phyloP scores from a whole-genome alignment of 2,888 invertebrate species.

The Sphecodes monilicornis region DNA sequence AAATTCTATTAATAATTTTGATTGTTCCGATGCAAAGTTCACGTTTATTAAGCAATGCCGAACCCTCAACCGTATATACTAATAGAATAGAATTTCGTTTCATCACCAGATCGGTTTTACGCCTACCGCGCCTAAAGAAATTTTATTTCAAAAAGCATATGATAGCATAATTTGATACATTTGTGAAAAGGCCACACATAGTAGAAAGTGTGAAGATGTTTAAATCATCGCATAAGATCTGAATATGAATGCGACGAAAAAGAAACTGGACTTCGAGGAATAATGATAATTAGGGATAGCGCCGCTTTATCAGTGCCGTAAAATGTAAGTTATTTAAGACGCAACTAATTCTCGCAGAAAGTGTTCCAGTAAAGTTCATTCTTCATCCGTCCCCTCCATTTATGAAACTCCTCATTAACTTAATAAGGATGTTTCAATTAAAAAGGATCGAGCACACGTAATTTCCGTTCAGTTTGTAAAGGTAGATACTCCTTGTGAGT shows the following conservation, averaged over 20 bases:
- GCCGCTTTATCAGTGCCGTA: background rate
- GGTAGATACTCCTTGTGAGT: slow-evolving; percentile 29
- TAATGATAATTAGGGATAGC: background rate
- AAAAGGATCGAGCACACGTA: slow-evolving; percentile 5
- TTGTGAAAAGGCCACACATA: no score
- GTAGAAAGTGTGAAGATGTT: background rate
- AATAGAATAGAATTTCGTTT: no score
- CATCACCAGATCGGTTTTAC: no score
- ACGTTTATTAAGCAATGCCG: no score
- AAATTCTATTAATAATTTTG: no score
- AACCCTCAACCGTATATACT: no score
- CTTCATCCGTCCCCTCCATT: slow-evolving; percentile 1
- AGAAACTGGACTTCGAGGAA: background rate
- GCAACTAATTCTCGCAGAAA: slow-evolving; percentile 16
- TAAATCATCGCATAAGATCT: background rate
- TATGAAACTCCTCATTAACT: slow-evolving; percentile 36
- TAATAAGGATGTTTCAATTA: slow-evolving; percentile 41
- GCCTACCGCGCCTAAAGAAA: no score
- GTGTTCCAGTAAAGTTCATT: background rate
- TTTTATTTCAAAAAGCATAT: no score
- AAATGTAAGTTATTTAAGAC: background rate
- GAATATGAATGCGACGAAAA: background rate
- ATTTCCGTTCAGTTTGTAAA: slow-evolving; percentile 24
- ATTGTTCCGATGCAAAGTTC: no score
- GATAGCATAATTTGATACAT: no score